Evolutionary conservation across 2,888 invertebrate genomes (phyloP).

Genomic region (Tipula helvola): DNA sequence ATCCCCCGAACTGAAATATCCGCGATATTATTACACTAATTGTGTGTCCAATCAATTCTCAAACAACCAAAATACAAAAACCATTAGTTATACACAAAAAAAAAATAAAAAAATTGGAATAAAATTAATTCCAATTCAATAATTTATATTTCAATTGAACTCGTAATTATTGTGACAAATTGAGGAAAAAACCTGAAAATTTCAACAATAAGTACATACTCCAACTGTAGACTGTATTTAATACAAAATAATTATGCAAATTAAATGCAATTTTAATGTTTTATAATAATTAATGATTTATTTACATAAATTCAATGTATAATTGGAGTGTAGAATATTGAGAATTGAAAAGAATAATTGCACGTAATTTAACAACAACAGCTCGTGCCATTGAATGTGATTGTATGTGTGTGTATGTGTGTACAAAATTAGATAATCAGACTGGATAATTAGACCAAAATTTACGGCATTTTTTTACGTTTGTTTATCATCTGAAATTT

Average conservation of each 20-base stretch:
- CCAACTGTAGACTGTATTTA: background rate
- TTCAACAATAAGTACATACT: background rate
- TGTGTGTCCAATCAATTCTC: background rate
- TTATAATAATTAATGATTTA: background rate
- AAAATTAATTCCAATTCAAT: background rate
- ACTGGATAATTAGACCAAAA: background rate
- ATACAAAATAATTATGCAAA: background rate
- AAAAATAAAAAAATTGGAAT: background rate
- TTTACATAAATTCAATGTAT: background rate
- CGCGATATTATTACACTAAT: background rate
- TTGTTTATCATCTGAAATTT: background rate
- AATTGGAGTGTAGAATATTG: background rate
- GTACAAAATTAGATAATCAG: background rate
- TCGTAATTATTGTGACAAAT: background rate
- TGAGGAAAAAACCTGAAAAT: background rate
- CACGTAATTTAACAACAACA: background rate
- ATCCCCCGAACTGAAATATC: background rate
- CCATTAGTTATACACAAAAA: background rate
- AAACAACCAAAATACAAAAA: background rate
- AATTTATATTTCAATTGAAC: background rate
- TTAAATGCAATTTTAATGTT: constrained; percentile 4
- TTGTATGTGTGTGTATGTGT: background rate
- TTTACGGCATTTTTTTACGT: background rate
- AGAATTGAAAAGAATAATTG: background rate
- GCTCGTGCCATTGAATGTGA: background rate